These are phyloP conservation scores for Drosophila triauraria DNA, from an alignment of 1,140 invertebrate genomes.

Conservation along the genomic window DNA sequence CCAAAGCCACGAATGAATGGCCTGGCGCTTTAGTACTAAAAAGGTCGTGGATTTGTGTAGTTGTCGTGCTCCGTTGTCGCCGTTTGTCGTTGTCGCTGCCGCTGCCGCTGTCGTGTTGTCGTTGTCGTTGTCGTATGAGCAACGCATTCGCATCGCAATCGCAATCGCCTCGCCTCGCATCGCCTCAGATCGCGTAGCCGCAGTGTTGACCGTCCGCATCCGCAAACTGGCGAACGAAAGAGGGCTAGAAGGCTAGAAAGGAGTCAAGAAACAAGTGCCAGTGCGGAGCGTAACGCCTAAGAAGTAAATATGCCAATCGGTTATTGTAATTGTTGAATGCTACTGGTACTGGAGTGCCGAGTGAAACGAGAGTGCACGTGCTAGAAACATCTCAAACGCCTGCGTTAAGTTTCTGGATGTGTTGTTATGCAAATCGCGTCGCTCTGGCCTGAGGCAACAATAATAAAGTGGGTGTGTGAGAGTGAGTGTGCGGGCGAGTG, in stretches of 20 bases:
- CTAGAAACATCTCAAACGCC: slow-evolving; percentile 47
- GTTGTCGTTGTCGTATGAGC: slow-evolving; percentile 24
- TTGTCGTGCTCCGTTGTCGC: slow-evolving; percentile 64
- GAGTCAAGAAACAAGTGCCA: slow-evolving; percentile 37
- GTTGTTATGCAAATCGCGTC: slow-evolving; percentile 77
- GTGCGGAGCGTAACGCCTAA: neutral
- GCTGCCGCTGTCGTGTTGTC: slow-evolving; percentile 22
- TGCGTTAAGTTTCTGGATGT: slow-evolving; percentile 50
- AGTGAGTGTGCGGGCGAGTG: slow-evolving; percentile 32
- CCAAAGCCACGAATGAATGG: slow-evolving; percentile 72
- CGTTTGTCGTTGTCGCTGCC: slow-evolving; percentile 29
- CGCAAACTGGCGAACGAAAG: slow-evolving; percentile 31
- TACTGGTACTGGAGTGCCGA: slow-evolving; percentile 2
- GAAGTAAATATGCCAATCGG: slow-evolving; percentile 11
- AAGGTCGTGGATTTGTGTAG: slow-evolving; percentile 84
- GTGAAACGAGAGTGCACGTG: slow-evolving; percentile 40
- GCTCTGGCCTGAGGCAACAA: slow-evolving; percentile 58
- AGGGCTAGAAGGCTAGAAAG: slow-evolving; percentile 2
- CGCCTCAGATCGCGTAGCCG: slow-evolving; percentile 40
- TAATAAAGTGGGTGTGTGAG: slow-evolving; percentile 40
- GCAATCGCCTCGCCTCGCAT: slow-evolving; percentile 11
- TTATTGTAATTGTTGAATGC: slow-evolving; percentile 40
- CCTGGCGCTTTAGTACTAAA: slow-evolving; percentile 81
- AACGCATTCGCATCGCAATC: slow-evolving; percentile 19
- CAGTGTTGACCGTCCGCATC: slow-evolving; percentile 45